Evolutionary conservation across 2,888 invertebrate species (phyloP).

Genomic region (Leptogaster cylindrica): DNA sequence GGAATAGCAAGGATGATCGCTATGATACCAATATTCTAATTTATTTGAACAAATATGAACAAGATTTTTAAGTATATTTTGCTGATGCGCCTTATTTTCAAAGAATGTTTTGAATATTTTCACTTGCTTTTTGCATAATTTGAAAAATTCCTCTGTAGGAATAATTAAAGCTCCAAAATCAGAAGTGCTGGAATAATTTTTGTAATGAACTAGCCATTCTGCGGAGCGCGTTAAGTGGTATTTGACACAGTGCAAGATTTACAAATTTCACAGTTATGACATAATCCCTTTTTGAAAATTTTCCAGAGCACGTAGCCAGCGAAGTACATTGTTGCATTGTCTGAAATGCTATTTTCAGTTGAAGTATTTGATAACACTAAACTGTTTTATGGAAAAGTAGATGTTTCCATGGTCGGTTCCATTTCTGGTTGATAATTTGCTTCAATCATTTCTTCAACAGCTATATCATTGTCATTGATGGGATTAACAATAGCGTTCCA

Average conservation of each 20-base stretch:
- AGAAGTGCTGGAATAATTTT: background rate
- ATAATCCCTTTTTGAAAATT: background rate
- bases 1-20: too few relatives aligned
- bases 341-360: conserved; percentile 3
- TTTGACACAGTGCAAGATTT: background rate
- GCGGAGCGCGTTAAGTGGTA: background rate
- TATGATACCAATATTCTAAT: background rate
- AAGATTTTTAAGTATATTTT: background rate
- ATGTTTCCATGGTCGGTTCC: background rate
- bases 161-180: background rate
- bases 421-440: background rate
- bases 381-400: background rate
- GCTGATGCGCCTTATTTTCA: background rate
- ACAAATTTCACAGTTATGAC: background rate
- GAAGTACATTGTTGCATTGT: background rate
- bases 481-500: background rate
- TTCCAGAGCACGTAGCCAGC: background rate
- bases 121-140: background rate
- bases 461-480: background rate
- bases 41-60: background rate
- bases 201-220: background rate
- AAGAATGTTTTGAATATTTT: background rate
- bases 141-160: conserved; percentile 4
- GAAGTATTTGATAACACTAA: background rate
- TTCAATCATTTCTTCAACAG: background rate